Evolutionary conservation across 1,140 invertebrate genomes (phyloP).

Genomic region (Pissodes strobi): DNA sequence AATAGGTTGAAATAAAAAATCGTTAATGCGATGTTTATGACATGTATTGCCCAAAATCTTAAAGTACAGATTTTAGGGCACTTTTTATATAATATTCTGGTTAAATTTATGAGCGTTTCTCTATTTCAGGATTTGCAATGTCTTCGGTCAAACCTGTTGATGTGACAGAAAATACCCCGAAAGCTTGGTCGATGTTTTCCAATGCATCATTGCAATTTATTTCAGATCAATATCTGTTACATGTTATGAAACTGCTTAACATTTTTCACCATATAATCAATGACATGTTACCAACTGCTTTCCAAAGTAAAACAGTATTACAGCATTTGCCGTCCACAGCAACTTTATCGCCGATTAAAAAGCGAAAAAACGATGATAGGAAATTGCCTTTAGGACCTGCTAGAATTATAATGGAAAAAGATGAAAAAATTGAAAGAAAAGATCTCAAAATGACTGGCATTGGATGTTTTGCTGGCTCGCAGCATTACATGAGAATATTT

Average conservation of each 20-base stretch:
- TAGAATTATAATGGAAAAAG: slow-evolving; percentile 37
- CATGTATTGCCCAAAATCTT: too few relatives aligned
- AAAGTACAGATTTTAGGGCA: too few relatives aligned
- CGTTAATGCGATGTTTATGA: too few relatives aligned
- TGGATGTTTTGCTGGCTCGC: slow-evolving; percentile 68
- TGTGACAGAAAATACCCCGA: slow-evolving; percentile 10
- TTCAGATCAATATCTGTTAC: slow-evolving; percentile 67
- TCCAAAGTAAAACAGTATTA: slow-evolving; percentile 62
- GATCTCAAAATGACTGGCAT: slow-evolving; percentile 56
- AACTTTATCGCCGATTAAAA: slow-evolving; percentile 59
- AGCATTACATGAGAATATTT: slow-evolving; percentile 79
- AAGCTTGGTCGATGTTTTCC: slow-evolving; percentile 62
- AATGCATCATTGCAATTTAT: slow-evolving; percentile 56
- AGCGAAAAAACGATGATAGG: slow-evolving; percentile 53
- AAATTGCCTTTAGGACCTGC: background rate
- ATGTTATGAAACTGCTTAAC: slow-evolving; percentile 72
- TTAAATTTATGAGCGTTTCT: too few relatives aligned
- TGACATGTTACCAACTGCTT: slow-evolving; percentile 66
- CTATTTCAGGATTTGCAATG: slow-evolving; percentile 26
- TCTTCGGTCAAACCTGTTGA: slow-evolving; percentile 27
- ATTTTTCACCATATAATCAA: slow-evolving; percentile 78
- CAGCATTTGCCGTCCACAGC: slow-evolving; percentile 56
- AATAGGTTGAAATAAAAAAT: too few relatives aligned
- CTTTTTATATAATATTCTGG: too few relatives aligned
- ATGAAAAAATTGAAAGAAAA: slow-evolving; percentile 54